phyloP scores from a whole-genome alignment of 2,888 invertebrate species.

The Drosophila limbata region DNA sequence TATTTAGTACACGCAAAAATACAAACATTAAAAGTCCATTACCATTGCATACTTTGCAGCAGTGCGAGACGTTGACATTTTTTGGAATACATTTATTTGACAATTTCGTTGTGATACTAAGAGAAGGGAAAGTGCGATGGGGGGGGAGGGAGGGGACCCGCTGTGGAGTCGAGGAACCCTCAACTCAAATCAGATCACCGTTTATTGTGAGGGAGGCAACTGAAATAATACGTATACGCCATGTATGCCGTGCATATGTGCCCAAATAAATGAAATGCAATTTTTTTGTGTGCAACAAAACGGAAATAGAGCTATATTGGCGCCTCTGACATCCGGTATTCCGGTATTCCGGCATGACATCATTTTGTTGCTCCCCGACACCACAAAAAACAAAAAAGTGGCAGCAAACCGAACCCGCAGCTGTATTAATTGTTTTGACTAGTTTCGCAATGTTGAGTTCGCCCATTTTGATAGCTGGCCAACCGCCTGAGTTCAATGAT shows the following conservation, averaged over 20 bases:
- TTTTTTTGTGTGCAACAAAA: constrained; percentile 18
- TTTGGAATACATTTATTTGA: constrained; percentile 73
- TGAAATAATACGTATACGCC: constrained; percentile 62
- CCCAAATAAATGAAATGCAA: constrained; percentile 35
- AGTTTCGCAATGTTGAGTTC: constrained; percentile 8
- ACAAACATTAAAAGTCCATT: constrained; percentile 79
- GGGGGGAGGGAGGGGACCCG: neutral
- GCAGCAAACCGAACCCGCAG: constrained; percentile 29
- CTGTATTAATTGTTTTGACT: constrained; percentile 44
- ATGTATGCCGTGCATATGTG: constrained; percentile 35
- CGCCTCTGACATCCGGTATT: constrained; percentile 42
- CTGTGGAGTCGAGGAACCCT: constrained; percentile 22
- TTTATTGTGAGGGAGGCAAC: constrained; percentile 33
- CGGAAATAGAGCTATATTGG: constrained; percentile 50
- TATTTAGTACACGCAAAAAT: constrained; percentile 40
- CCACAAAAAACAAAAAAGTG: constrained; percentile 1
- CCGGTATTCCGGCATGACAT: constrained; percentile 14
- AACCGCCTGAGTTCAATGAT: constrained; percentile 24
- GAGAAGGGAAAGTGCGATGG: constrained; percentile 3
- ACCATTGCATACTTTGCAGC: constrained; percentile 59
- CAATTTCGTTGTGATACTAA: constrained; percentile 51
- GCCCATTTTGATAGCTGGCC: constrained; percentile 32
- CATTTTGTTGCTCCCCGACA: constrained; percentile 1
- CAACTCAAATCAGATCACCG: constrained; percentile 1
- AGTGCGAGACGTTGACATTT: constrained; percentile 52